These are phyloP conservation scores for Poecilia velifera DNA, from an alignment of 2,797 vertebrate genomes.

Conservation along the genomic window DNA sequence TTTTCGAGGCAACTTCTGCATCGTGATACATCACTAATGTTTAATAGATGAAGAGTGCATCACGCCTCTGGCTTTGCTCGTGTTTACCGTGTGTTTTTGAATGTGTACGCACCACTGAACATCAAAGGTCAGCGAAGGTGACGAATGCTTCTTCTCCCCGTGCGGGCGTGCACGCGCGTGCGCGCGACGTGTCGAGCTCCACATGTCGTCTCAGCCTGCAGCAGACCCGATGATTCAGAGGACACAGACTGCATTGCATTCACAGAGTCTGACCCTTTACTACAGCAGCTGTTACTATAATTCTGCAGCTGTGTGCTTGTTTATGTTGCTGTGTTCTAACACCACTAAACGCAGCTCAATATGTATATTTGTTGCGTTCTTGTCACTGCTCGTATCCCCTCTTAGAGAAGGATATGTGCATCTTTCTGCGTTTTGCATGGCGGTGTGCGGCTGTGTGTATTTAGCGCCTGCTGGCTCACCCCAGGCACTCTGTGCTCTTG, in stretches of 20 bases:
- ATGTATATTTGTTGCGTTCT: slow-evolving; percentile 38
- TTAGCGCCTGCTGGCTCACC: slow-evolving; percentile 54
- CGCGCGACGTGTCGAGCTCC: slow-evolving; percentile 35
- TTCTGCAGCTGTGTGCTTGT: slow-evolving; percentile 62
- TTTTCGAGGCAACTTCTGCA: slow-evolving; percentile 14
- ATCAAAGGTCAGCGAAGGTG: slow-evolving; percentile 66
- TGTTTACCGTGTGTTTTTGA: slow-evolving; percentile 14
- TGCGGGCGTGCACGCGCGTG: slow-evolving; percentile 3
- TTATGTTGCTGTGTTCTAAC: slow-evolving; percentile 27
- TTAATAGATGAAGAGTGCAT: slow-evolving; percentile 26
- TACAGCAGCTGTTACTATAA: slow-evolving; percentile 64
- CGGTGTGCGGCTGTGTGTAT: slow-evolving; percentile 54
- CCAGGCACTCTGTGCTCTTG: slow-evolving; percentile 47
- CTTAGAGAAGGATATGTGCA: slow-evolving; percentile 27
- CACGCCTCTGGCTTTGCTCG: slow-evolving; percentile 19
- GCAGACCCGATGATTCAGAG: slow-evolving; percentile 69
- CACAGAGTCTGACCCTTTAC: slow-evolving; percentile 70
- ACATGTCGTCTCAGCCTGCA: slow-evolving; percentile 57
- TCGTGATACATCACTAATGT: slow-evolving; percentile 34
- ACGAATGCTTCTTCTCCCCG: slow-evolving; percentile 19
- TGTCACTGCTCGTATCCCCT: slow-evolving; percentile 35
- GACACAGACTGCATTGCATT: slow-evolving; percentile 63
- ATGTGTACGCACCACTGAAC: slow-evolving; percentile 44
- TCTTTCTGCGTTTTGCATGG: slow-evolving; percentile 38
- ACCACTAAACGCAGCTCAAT: slow-evolving; percentile 33